Evolutionary conservation across 2,113 vertebrate genomes (phyloP).

Genomic region (Burhinus bistriatus): DNA sequence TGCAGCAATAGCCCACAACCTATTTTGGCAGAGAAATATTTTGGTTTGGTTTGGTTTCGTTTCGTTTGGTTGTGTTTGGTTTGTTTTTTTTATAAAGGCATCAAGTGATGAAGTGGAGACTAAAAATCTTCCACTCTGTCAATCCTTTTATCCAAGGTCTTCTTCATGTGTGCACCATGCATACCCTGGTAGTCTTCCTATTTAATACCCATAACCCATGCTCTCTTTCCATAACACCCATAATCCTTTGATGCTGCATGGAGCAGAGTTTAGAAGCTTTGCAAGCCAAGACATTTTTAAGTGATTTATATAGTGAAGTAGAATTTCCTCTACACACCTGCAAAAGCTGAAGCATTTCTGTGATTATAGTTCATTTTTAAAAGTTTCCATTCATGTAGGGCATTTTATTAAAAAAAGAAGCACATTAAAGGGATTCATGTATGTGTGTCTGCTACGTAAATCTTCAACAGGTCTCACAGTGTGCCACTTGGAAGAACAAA

Average conservation of each 20-base stretch:
- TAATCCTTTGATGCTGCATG: neutral
- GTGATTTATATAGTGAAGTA: slow-evolving; percentile 21
- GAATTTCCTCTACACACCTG: slow-evolving; percentile 49
- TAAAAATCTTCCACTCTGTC: neutral
- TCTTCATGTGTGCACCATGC: neutral
- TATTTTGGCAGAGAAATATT: neutral
- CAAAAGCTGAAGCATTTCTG: slow-evolving; percentile 23
- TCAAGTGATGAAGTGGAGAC: neutral
- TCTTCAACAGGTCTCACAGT: neutral
- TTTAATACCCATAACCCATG: neutral
- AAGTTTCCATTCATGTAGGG: slow-evolving; percentile 2
- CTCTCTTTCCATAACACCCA: neutral
- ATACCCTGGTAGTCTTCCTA: neutral
- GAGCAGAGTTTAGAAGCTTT: neutral
- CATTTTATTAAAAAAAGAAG: slow-evolving; percentile 13
- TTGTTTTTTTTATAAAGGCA: neutral
- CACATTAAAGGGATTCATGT: neutral
- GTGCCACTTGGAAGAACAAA: neutral
- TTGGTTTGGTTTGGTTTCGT: neutral
- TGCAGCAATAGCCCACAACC: neutral
- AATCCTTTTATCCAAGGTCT: slow-evolving; percentile 11
- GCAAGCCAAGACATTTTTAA: neutral
- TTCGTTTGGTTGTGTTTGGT: neutral
- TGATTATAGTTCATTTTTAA: neutral
- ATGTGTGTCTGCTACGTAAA: neutral